Conservation (phyloP, 2,113 vertebrate species). For the Mus pahari region DNA sequence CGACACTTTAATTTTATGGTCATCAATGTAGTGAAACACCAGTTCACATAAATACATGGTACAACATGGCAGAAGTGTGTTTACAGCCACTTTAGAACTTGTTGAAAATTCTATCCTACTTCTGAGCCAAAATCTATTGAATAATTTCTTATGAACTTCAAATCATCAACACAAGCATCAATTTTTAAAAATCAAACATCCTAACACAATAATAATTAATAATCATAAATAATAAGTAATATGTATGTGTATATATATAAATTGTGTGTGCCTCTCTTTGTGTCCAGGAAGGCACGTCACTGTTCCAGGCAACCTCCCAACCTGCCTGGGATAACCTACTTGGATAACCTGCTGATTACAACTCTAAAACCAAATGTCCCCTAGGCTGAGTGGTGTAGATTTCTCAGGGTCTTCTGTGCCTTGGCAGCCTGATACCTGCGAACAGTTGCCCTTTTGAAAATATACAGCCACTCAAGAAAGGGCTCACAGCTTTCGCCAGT, state of each 20-base stretch:
- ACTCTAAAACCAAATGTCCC: not conserved
- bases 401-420: not conserved
- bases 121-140: not conserved
- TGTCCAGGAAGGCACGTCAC: not conserved
- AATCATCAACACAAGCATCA: not conserved
- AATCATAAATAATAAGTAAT: too few relatives aligned
- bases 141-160: not conserved
- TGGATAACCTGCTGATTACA: not conserved
- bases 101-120: not conserved
- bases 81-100: not conserved
- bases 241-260: not conserved
- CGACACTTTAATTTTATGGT: not conserved
- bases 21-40: not conserved
- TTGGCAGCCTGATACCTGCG: slow-evolving; percentile 47
- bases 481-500: slow-evolving; percentile 72
- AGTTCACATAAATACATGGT: not conserved
- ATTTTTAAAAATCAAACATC: not conserved
- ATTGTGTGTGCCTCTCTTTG: not conserved
- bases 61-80: not conserved
- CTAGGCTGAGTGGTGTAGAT: not conserved
- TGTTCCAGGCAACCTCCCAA: not conserved
- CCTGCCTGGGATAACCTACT: not conserved
- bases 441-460: slow-evolving; percentile 65
- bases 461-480: slow-evolving; percentile 48
- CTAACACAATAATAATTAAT: not conserved